A percentile compares a stretch with the other conserved stretches of the same genome.
These are phyloP conservation scores for Leptopterna dolabrata DNA, from an alignment of 2,888 invertebrate genomes.

Conservation along the genomic window DNA sequence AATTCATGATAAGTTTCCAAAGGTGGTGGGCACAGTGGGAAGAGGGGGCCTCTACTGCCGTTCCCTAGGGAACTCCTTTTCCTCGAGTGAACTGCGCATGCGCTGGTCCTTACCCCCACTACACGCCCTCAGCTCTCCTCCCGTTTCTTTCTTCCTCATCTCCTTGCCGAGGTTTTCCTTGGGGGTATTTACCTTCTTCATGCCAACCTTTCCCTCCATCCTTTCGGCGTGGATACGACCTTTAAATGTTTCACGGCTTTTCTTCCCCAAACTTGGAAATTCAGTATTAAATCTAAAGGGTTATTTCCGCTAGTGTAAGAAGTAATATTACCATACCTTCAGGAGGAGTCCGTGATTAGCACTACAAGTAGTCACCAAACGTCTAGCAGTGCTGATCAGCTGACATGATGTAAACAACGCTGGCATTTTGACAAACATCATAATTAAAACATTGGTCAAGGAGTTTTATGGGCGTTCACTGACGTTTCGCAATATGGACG, in stretches of 20 bases:
- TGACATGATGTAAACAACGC: too few relatives aligned
- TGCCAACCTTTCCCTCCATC: background rate
- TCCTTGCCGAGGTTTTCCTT: background rate
- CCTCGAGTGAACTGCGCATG: constrained; percentile 24
- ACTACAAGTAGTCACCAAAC: too few relatives aligned
- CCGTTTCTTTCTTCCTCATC: background rate
- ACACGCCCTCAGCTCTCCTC: background rate
- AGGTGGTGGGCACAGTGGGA: constrained; percentile 2
- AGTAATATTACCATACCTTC: too few relatives aligned
- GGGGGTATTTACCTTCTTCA: background rate
- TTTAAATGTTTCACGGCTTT: constrained; percentile 41
- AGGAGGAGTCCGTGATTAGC: too few relatives aligned
- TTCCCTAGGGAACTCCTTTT: constrained; percentile 33
- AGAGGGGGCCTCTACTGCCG: constrained; percentile 33
- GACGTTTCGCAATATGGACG: too few relatives aligned
- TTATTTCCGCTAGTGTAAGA: too few relatives aligned
- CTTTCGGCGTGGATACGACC: background rate
- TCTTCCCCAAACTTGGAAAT: constrained; percentile 42
- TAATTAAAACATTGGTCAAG: too few relatives aligned
- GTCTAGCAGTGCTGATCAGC: too few relatives aligned
- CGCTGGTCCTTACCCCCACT: background rate
- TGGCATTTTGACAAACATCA: too few relatives aligned
- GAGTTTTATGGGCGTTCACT: too few relatives aligned
- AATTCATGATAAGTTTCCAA: constrained; percentile 56
- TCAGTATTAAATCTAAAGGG: constrained; percentile 38